phyloP scores from a whole-genome alignment of 2,113 vertebrate genomes.

The Nycticorax nycticorax region DNA sequence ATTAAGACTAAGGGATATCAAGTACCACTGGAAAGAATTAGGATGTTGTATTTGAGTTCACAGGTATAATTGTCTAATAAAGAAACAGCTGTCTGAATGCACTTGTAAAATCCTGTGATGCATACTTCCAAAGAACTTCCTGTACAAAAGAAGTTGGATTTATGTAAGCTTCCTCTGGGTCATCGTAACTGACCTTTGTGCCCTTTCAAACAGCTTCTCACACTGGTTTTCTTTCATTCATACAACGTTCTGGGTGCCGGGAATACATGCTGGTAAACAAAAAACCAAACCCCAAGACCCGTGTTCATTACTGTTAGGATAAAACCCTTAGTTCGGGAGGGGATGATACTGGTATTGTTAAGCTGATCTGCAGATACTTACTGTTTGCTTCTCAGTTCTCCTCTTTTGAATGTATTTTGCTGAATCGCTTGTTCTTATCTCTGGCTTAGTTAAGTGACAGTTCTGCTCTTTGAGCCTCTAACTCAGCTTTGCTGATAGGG shows the following conservation, averaged over 20 bases:
- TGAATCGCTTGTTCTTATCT: not conserved
- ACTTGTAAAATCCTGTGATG: not conserved
- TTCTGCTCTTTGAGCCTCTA: not conserved
- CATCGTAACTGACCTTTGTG: not conserved
- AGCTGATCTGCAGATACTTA: not conserved
- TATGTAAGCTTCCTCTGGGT: not conserved
- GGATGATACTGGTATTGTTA: not conserved
- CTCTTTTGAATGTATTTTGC: not conserved
- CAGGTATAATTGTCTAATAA: not conserved
- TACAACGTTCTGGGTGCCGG: not conserved
- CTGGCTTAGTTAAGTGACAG: not conserved
- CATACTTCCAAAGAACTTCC: not conserved
- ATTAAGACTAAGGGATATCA: not conserved
- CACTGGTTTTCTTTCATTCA: not conserved
- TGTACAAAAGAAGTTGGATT: not conserved
- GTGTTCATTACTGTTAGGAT: not conserved
- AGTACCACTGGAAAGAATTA: not conserved
- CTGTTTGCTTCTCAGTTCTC: not conserved
- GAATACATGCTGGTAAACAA: not conserved
- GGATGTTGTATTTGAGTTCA: not conserved
- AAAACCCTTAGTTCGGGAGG: not conserved
- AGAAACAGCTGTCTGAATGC: not conserved
- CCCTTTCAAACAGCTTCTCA: not conserved
- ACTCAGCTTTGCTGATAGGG: not conserved
- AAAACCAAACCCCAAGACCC: not conserved